Evolutionary conservation across 2,888 invertebrate genomes (phyloP), one percentile per base, ranked within the genome.

Genomic region (Corythucha ciliata): DNA sequence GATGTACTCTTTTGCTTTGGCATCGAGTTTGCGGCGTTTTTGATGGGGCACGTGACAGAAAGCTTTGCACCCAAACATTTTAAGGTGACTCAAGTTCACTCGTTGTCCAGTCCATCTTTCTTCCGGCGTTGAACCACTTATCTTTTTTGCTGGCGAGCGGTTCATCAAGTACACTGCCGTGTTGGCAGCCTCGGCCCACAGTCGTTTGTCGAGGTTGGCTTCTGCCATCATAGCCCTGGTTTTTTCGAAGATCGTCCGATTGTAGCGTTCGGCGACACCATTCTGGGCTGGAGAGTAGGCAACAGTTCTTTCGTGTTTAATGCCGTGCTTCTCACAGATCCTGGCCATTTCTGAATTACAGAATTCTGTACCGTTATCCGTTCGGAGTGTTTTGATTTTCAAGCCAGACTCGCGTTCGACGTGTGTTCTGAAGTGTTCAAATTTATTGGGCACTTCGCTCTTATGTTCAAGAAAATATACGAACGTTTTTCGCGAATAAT

Each of bases 91-190:
- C 12, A 54, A 20, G 46, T 51, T 44, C 10, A 46, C 16, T 20
- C 46, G 37, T n/a, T 39, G 12, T 6, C 22, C 21, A 16, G 37
- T 21, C 48, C 53, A 53, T 1, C 12, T 21, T 22, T 53, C 48
- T 21, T 51, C 46, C 2, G 54, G 56, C n/a, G 37, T 45, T 34
- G 16, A 24, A 34, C 37, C 42, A 20, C 26, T 4, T 10, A 56
- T 26, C n/a, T 40, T 29, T 22, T 36, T 40, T 26, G 53, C 46
- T 34, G 56, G 54, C 2, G 42, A 51, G 2, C 49, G 1, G 36
- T 64, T 68, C 67, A 55, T 63, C 64, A 59, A 66, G 65, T 60
- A 57, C 26, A 55, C 52, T n/a, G 61, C 62, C 5, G 44, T 44
- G 14, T 26, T 29, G 4, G 44, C 44, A 16, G 44, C 29, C 12